Conservation (phyloP, 2,888 invertebrate genomes). For the Magallana nippona region DNA sequence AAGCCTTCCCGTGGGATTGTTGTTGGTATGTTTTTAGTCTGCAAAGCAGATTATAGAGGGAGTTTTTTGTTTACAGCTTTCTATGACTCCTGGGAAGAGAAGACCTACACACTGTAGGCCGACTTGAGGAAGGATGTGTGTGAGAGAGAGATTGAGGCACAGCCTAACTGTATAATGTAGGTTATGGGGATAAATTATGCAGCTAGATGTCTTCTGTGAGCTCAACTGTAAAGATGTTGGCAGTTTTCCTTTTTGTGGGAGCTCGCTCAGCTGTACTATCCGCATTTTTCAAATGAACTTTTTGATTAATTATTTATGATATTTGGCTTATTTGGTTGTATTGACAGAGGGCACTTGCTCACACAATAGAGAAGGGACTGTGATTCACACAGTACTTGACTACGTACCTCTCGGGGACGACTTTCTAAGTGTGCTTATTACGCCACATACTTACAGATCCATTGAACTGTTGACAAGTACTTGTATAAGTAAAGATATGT, state of each 20-base stretch:
- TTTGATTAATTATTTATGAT: conserved; percentile 16
- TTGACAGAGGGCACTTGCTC: conserved; percentile 19
- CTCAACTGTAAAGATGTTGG: conserved; percentile 10
- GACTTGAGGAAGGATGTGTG: conserved; percentile 7
- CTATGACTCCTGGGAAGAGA: neutral
- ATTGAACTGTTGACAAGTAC: neutral
- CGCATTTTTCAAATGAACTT: conserved; percentile 3
- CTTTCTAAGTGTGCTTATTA: conserved; percentile 11
- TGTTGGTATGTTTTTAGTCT: conserved; percentile 18
- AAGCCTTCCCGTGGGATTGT: conserved; percentile 26
- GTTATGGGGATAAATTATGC: conserved; percentile 28
- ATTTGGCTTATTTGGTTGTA: neutral
- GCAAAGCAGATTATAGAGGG: conserved; percentile 28
- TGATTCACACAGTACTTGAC: conserved; percentile 7
- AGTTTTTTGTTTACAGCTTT: conserved; percentile 8
- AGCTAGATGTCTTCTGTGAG: conserved; percentile 10
- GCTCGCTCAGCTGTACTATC: neutral
- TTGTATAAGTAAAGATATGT: conserved; percentile 12
- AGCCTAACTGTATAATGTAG: conserved; percentile 6
- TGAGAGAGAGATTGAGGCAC: neutral
- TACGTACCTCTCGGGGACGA: conserved; percentile 18
- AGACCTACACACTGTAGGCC: neutral
- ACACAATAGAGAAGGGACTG: neutral
- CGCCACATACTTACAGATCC: conserved; percentile 13
- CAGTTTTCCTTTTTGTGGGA: conserved; percentile 1